phyloP scores from a whole-genome alignment of 1,140 invertebrate species.

The Chlorops oryzae region DNA sequence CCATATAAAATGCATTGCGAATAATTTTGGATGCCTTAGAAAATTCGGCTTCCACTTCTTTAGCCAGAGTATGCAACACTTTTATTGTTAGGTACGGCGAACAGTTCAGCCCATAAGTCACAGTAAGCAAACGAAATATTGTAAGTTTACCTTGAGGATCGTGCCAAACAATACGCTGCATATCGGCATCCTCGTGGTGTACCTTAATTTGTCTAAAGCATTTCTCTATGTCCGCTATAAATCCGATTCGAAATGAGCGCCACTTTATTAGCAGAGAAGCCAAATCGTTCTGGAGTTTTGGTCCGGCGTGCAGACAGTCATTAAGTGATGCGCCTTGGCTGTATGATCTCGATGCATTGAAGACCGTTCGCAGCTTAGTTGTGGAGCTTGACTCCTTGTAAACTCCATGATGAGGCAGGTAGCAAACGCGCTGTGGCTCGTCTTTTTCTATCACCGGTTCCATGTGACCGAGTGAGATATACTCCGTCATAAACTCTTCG shows the following conservation, averaged over 20 bases:
- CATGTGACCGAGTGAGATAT: neutral
- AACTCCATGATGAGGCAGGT: constrained; percentile 46
- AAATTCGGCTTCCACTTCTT: neutral
- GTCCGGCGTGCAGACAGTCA: constrained; percentile 31
- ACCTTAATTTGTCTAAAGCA: constrained; percentile 29
- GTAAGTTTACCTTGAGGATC: neutral
- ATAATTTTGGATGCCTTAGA: neutral
- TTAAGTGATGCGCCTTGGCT: constrained; percentile 25
- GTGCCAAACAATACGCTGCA: constrained; percentile 1
- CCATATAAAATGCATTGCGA: constrained; percentile 1
- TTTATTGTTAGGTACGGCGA: constrained; percentile 23
- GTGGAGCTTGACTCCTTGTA: constrained; percentile 26
- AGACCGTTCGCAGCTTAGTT: constrained; percentile 37
- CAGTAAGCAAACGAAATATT: constrained; percentile 14
- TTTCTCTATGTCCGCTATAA: constrained; percentile 28
- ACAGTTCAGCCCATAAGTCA: constrained; percentile 32
- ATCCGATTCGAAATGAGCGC: constrained; percentile 23
- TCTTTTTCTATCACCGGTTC: neutral
- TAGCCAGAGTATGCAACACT: neutral
- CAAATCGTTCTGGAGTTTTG: constrained; percentile 36
- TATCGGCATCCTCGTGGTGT: neutral
- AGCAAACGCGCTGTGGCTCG: too few species aligned
- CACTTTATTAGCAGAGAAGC: constrained; percentile 36
- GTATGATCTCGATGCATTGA: constrained; percentile 30
- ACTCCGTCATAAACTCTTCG: neutral